Conservation (phyloP, 2,888 invertebrate species). For the Polydesmus complanatus region DNA sequence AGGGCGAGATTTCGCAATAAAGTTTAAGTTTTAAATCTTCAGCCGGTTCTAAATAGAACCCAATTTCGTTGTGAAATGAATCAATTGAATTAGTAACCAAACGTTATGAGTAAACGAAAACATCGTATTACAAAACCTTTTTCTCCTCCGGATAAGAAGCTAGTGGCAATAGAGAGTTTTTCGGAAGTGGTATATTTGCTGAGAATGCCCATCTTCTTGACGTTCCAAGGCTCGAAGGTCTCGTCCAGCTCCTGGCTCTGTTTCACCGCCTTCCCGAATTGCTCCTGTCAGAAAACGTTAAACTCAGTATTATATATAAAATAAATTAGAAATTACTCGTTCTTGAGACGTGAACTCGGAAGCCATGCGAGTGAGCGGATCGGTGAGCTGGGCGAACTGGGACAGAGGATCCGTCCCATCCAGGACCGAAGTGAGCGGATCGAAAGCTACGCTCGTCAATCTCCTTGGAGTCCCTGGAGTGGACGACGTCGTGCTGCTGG, state of each 20-base stretch:
- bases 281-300: slow-evolving; percentile 10
- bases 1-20: no score
- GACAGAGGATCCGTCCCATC: slow-evolving; percentile 62
- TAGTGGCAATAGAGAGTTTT: slow-evolving; percentile 77
- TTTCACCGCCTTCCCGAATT: slow-evolving; percentile 11
- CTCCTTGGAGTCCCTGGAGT: slow-evolving; percentile 21
- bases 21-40: no score
- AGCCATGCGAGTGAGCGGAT: slow-evolving; percentile 41
- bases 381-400: slow-evolving; percentile 46
- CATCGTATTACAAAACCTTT: slow-evolving; percentile 50
- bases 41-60: no score
- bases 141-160: slow-evolving; percentile 67
- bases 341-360: slow-evolving; percentile 20
- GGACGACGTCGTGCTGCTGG: slow-evolving; percentile 21
- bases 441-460: slow-evolving; percentile 19
- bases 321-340: slow-evolving; percentile 15
- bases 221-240: slow-evolving; percentile 60
- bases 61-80: no score
- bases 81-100: no score
- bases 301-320: background rate
- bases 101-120: no score
- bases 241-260: slow-evolving; percentile 26
- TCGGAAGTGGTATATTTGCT: slow-evolving; percentile 86
- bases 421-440: slow-evolving; percentile 36
- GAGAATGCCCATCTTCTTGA: slow-evolving; percentile 59